Evolutionary conservation across 2,797 vertebrate genomes (phyloP), one percentile per base, ranked within the genome.

Genomic region (Protosalanx chinensis): DNA sequence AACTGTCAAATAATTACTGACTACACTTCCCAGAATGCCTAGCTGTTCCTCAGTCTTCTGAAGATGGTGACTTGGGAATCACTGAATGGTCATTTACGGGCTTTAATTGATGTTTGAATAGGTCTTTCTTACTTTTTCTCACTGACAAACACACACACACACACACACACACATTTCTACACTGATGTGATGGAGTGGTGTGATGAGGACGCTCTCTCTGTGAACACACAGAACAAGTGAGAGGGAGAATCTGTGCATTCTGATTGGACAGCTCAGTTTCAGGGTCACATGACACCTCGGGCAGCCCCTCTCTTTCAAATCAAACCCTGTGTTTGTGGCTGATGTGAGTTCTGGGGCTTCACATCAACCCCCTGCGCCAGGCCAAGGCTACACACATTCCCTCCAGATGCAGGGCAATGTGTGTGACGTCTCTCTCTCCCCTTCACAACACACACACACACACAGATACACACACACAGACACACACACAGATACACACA

Each of bases 351-450:
- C 84, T 69, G 78, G 79, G 66, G 72, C 79, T 83, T 79, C 75
- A 76, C 83, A 77, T 76, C 76, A 81, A 37, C 78, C 85, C 86
- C 79, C 80, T 60, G 68, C 79, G 67, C 76, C 82, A 83, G 81
- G 80, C 84, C 18, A 80, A 78, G 83, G 81, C 81, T 78, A 80
- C 64, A 70, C 86, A 89, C 84, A 85, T 86, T 89, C 89, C 72
- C 74, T 88, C 89, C 90, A 89, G 90, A 90, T 88, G 88, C 84
- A 77, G 30, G 37, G 49, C 57, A 63, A 33, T 79, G 72, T 76
- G 79, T 78, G 81, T 79, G 85, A 63, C 81, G 79, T 79, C 73
- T 12, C 6, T 64, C 51, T 53, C 23, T 63, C 59, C 18, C 51
- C 7, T 49, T n/a, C 51, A 53, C 18, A n/a, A 3, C n/a, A n/a